Evolutionary conservation across 1,140 invertebrate species (phyloP), one percentile per base, ranked within the genome.

Genomic region (Harlomillsia oculata): DNA sequence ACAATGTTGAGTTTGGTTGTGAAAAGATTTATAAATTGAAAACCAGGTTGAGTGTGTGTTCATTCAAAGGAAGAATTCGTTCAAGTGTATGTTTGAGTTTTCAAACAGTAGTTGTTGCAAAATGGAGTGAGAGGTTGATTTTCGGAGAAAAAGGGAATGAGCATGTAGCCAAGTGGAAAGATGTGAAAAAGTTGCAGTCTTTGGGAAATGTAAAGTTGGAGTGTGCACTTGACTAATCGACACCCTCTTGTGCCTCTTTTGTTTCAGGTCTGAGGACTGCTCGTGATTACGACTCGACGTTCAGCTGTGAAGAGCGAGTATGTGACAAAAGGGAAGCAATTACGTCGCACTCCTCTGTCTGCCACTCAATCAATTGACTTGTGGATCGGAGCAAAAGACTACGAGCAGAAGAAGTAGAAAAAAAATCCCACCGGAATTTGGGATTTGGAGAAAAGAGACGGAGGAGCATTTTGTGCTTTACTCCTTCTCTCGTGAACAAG

Each of bases 191-290:
- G 36, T n/a, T n/a, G n/a, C n/a, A n/a, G n/a, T n/a, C n/a, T n/a
- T n/a, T n/a, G n/a, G n/a, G n/a, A n/a, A n/a, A n/a, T n/a, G n/a
- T n/a, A n/a, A n/a, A n/a, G n/a, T n/a, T n/a, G n/a, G n/a, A n/a
- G n/a, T n/a, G n/a, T n/a, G n/a, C 40, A 29, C 51, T 53, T 53
- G 51, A 53, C 51, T 53, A 53, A 53, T 53, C 51, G 51, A 53
- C 51, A 53, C 51, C 51, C 51, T 44, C 51, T 44, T 41, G 18
- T 44, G 37, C 20, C 21, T 53, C 51, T 53, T 53, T 53, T 53
- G 51, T 53, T 53, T 53, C 40, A 53, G 51, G 51, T 53, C 44
- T 53, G 28, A 53, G 51, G 26, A 30, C 21, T 40, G n/a, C 49
- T 37, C 34, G 49, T 51, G 49, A 51, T 48, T 48, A 32, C 28